Percentiles rank a stretch among this genome's conserved stretches.
phyloP scores from a whole-genome alignment of 2,888 invertebrate species.

The Notodonta dromedarius region DNA sequence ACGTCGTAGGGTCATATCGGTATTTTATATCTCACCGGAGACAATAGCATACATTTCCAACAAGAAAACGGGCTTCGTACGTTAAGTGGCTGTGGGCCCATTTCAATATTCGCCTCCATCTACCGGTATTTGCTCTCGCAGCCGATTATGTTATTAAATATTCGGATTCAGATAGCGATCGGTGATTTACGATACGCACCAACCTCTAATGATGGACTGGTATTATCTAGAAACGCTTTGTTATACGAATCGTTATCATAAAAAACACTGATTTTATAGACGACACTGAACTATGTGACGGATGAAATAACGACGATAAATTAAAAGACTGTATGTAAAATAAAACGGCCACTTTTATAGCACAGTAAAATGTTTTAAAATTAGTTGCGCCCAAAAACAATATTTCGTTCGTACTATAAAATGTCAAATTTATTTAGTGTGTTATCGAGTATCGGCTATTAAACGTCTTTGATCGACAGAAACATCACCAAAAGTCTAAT shows the following conservation, averaged over 20 bases:
- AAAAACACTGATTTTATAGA: constrained; percentile 59
- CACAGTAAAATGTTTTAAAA: constrained; percentile 62
- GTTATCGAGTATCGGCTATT: constrained; percentile 26
- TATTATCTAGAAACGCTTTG: constrained; percentile 48
- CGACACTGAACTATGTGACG: constrained; percentile 58
- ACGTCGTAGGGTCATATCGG: constrained; percentile 83
- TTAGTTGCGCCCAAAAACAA: constrained; percentile 61
- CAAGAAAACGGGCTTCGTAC: constrained; percentile 74
- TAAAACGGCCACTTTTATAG: constrained; percentile 66
- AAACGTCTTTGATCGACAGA: constrained; percentile 27
- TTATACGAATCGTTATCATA: constrained; percentile 55
- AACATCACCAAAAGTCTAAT: constrained; percentile 21
- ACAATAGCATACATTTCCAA: constrained; percentile 81
- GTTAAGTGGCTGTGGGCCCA: constrained; percentile 68
- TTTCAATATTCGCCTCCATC: constrained; percentile 64
- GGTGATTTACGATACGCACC: constrained; percentile 44
- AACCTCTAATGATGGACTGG: constrained; percentile 44
- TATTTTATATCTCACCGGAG: constrained; percentile 81
- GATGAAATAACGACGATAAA: constrained; percentile 70
- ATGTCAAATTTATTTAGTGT: constrained; percentile 54
- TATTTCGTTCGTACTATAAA: constrained; percentile 59
- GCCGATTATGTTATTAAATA: constrained; percentile 56
- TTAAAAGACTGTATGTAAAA: constrained; percentile 67
- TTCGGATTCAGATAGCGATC: constrained; percentile 41
- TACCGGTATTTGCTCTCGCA: constrained; percentile 46